Base-by-base conservation (phyloP, 2,888 invertebrate genomes). In the Pseudanteris insignis region DNA sequence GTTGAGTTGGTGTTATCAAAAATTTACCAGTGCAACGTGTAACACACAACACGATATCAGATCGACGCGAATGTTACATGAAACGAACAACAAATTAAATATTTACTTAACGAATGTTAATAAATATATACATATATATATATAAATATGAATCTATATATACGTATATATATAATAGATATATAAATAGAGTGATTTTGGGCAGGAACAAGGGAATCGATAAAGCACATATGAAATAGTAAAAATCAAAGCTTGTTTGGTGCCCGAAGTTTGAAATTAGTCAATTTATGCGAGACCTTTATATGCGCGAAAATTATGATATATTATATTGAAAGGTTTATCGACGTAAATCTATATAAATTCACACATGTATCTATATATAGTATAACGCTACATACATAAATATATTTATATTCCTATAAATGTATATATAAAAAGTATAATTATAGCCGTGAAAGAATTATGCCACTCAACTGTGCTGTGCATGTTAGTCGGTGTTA, bases 281-380 rank as follows among this genome's bases (percentile, higher is more conserved):
- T 79, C 79, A 79, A 79, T 78, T 79, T 74, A 70, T 62, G 73
- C 73, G 75, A 74, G 72, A 76, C 68, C 71, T 76, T 78, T 76
- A 70, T 72, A 70, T 70, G 30, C 65, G 57, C 58, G 44, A 53
- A 43, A 47, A 60, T 54, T 54, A 50, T n/a, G 38, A 50, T 61
- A 54, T 50, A 61, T 50, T 50, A 61, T 55, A 55, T 55, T 61
- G 13, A 54, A 60, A 61, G 25, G 37, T 61, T 53, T 54, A 60
- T 48, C 38, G 34, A 38, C 33, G 26, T 37, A 44, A 40, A 44
- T 57, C 21, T 12, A 25, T 25, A 51, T 26, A 37, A 26, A 38
- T 33, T 14, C 29, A 37, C 13, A 53, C 18, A 47, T 40, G 29
- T 38, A 46, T 15, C 33, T 40, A 48, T 48, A 41, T 44, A 30